These are phyloP conservation scores for Parochlus steinenii DNA, from an alignment of 2,888 invertebrate genomes.

Conservation along the genomic window DNA sequence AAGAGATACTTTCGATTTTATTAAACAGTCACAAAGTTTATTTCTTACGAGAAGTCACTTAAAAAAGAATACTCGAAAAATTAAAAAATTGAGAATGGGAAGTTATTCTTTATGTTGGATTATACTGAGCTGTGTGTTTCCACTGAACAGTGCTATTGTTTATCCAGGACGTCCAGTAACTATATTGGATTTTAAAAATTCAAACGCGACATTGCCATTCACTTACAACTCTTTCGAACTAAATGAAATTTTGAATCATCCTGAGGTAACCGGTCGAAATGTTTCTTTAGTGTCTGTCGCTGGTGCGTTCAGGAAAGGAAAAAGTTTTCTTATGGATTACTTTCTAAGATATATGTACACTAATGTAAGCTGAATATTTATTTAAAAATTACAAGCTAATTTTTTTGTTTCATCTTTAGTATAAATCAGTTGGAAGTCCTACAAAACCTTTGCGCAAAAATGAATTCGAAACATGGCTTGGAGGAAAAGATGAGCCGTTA, in stretches of 20 bases:
- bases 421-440: slow-evolving; percentile 4
- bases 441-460: neutral
- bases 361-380: too few relatives aligned
- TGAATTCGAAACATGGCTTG: slow-evolving; percentile 9
- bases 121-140: too few relatives aligned
- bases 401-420: too few relatives aligned
- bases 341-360: slow-evolving; percentile 9
- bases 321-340: slow-evolving; percentile 12
- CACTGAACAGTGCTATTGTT: too few relatives aligned
- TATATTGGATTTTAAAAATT: slow-evolving; percentile 3
- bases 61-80: too few relatives aligned
- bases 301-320: slow-evolving; percentile 12
- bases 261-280: slow-evolving; percentile 6
- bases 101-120: too few relatives aligned
- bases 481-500: slow-evolving; percentile 5
- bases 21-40: too few relatives aligned
- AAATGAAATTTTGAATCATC: slow-evolving; percentile 3
- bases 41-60: too few relatives aligned
- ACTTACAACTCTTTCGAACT: slow-evolving; percentile 1
- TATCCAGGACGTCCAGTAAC: slow-evolving; percentile 1
- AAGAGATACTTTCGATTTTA: too few relatives aligned
- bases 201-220: too few relatives aligned
- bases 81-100: too few relatives aligned
- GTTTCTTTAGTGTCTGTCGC: slow-evolving; percentile 7
- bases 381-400: too few relatives aligned